Percentiles rank a stretch among this genome's conserved stretches.
phyloP scores from a whole-genome alignment of 2,113 vertebrate species.

The Gnathonemus longibarbis region DNA sequence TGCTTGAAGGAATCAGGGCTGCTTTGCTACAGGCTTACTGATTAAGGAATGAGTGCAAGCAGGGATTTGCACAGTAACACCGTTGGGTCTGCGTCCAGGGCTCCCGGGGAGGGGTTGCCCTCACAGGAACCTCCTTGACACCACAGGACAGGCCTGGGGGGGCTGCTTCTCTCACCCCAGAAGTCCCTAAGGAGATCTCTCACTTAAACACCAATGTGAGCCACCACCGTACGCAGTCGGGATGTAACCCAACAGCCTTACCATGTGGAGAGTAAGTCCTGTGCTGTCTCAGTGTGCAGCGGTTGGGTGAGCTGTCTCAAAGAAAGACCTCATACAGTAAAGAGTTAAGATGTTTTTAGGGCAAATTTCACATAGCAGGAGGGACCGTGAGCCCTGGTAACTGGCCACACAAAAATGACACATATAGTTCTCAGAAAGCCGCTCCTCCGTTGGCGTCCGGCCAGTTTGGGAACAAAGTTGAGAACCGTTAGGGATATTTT shows the following conservation, averaged over 20 bases:
- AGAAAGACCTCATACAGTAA: neutral
- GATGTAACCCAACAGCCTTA: neutral
- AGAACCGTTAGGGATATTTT: conserved; percentile 6
- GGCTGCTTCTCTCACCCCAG: neutral
- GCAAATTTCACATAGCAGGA: neutral
- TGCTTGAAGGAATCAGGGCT: conserved; percentile 34
- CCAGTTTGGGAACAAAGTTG: conserved; percentile 28
- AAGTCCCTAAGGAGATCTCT: neutral
- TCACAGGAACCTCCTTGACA: neutral
- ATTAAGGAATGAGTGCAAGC: conserved; percentile 60
- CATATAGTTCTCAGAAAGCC: neutral
- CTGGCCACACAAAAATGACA: neutral
- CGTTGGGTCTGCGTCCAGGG: conserved; percentile 34
- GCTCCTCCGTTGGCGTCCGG: neutral
- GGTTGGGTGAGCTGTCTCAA: neutral
- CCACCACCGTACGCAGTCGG: neutral
- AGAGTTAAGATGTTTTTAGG: neutral
- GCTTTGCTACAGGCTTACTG: conserved; percentile 52
- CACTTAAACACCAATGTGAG: neutral
- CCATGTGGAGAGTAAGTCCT: neutral
- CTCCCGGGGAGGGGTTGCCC: neutral
- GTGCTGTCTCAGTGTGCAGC: neutral
- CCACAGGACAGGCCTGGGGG: neutral
- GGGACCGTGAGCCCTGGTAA: neutral
- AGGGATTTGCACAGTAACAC: conserved; percentile 64